A percentile compares a stretch with the other conserved stretches of the same genome.
These are phyloP conservation scores for Martes martes DNA, from an alignment of 2,113 vertebrate species.

Conservation along the genomic window DNA sequence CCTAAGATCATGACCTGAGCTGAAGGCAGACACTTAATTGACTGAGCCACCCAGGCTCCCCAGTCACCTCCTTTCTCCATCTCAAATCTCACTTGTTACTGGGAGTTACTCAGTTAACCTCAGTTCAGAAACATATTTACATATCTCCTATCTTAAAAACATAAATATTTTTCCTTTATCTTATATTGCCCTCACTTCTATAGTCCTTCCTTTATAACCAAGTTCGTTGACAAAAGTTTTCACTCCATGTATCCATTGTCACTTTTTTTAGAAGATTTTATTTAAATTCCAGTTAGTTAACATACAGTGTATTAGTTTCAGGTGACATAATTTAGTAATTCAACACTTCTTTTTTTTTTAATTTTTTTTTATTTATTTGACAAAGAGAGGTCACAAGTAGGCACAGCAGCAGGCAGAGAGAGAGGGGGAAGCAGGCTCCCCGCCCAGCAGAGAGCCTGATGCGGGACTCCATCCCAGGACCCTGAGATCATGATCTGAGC, in stretches of 20 bases:
- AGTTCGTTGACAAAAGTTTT: neutral
- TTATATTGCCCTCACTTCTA: neutral
- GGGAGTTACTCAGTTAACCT: neutral
- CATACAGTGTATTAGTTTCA: neutral
- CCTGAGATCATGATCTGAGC: too few species aligned
- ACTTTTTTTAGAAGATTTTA: neutral
- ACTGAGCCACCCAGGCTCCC: too few species aligned
- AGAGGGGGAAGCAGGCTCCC: too few species aligned
- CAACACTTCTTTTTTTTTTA: neutral
- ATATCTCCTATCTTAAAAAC: neutral
- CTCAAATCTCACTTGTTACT: neutral
- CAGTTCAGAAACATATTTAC: neutral
- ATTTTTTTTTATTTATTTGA: too few species aligned
- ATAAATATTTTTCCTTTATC: neutral
- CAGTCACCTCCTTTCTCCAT: neutral
- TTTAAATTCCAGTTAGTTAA: neutral
- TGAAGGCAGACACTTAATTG: too few species aligned
- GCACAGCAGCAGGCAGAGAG: too few species aligned
- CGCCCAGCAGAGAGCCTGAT: too few species aligned
- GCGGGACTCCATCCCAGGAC: too few species aligned
- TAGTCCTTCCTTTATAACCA: neutral
- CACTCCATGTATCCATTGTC: neutral
- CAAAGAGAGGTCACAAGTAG: too few species aligned
- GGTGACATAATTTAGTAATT: neutral
- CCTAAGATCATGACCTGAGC: too few species aligned